Percentiles rank a stretch among this genome's conserved stretches.
Evolutionary conservation across 2,113 vertebrate genomes (phyloP).

Genomic region (Corapipo altera): DNA sequence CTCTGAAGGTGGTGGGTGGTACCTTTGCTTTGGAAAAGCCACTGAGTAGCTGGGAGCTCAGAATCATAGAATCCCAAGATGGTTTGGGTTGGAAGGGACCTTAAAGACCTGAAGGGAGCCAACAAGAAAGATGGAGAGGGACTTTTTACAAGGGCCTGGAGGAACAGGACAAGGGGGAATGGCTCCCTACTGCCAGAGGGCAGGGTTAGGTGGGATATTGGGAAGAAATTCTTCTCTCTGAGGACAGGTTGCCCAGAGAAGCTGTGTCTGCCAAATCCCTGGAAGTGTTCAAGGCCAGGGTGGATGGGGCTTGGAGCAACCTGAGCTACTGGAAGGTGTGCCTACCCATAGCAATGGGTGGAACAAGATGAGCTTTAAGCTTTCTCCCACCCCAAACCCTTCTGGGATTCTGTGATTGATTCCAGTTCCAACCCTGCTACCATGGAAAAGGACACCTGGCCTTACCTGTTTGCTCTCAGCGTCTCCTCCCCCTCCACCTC

Average conservation of each 20-base stretch:
- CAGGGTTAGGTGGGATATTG: accelerated
- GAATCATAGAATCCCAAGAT: background rate
- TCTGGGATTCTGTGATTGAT: background rate
- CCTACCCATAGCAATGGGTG: background rate
- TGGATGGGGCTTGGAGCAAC: background rate
- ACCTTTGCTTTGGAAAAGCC: background rate
- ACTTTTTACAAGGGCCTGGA: background rate
- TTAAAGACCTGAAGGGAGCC: background rate
- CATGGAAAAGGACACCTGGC: background rate
- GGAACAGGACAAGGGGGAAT: background rate
- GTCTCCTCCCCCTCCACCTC: background rate
- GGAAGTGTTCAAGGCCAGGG: accelerated
- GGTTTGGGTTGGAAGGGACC: background rate
- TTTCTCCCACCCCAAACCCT: background rate
- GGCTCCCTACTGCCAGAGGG: background rate
- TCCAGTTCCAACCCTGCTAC: background rate
- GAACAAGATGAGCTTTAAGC: accelerated
- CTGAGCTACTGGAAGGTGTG: background rate
- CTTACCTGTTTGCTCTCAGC: background rate
- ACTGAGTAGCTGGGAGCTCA: background rate
- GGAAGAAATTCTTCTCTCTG: background rate
- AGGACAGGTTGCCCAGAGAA: background rate
- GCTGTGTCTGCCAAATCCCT: background rate
- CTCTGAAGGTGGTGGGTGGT: background rate
- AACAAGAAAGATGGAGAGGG: background rate